These are phyloP conservation scores for Gymnorhina tibicen DNA, from an alignment of 2,113 vertebrate genomes.

Conservation along the genomic window DNA sequence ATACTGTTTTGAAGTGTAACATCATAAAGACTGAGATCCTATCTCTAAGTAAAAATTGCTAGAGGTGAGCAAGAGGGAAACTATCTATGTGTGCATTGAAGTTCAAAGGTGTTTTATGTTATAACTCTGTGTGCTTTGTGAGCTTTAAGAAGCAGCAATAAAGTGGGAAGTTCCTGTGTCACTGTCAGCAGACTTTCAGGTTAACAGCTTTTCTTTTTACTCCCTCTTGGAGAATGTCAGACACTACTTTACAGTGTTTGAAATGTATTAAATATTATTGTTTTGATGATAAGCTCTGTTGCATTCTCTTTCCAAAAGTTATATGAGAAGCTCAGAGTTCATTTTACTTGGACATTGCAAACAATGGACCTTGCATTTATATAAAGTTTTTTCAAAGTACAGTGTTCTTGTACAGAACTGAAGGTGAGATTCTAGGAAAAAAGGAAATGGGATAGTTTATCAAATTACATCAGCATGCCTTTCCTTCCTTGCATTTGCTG, in stretches of 20 bases:
- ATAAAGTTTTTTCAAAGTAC: neutral
- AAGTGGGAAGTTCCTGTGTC: neutral
- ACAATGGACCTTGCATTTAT: neutral
- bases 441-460: neutral
- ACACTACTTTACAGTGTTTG: neutral
- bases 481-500: neutral
- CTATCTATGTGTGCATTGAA: neutral
- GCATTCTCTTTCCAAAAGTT: neutral
- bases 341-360: neutral
- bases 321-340: neutral
- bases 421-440: neutral
- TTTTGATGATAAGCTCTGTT: neutral
- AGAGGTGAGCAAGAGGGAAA: neutral
- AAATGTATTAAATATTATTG: neutral
- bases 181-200: neutral
- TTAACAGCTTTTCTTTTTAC: neutral
- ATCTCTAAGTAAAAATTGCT: neutral
- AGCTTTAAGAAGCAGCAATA: neutral
- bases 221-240: neutral
- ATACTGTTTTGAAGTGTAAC: neutral
- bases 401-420: neutral
- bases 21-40: neutral
- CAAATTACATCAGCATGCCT: neutral
- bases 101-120: constrained; percentile 13
- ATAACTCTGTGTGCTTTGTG: neutral